Evolutionary conservation across 2,888 invertebrate genomes (phyloP).

Genomic region (Drosophila setosimentum): DNA sequence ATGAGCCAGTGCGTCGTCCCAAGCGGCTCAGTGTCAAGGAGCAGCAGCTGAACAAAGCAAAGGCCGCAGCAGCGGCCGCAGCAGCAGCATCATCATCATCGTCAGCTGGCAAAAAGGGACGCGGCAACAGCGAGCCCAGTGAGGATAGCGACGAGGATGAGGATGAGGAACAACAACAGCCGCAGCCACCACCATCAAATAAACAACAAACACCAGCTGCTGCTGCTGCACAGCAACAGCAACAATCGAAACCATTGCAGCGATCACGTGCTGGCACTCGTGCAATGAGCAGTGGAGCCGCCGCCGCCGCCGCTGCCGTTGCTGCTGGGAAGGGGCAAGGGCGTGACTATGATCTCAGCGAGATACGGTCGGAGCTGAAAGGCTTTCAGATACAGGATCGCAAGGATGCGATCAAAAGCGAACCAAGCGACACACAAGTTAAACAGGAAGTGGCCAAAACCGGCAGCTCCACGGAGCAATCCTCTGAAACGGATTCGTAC

Average conservation of each 20-base stretch:
- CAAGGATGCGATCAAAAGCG: constrained; percentile 65
- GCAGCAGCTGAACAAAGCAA: constrained; percentile 63
- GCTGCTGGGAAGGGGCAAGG: constrained; percentile 85
- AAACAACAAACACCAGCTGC: constrained; percentile 26
- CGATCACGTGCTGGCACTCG: constrained; percentile 56
- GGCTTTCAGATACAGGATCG: constrained; percentile 87
- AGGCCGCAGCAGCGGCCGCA: constrained; percentile 65
- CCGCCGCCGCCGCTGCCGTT: constrained; percentile 47
- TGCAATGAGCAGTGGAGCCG: constrained; percentile 59
- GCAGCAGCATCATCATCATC: background rate
- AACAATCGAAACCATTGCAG: constrained; percentile 21
- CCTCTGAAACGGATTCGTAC: constrained; percentile 84
- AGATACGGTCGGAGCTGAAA: constrained; percentile 93
- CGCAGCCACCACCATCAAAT: constrained; percentile 38
- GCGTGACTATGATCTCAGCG: constrained; percentile 93
- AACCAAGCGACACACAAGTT: constrained; percentile 36
- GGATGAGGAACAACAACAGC: constrained; percentile 67
- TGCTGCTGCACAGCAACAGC: background rate
- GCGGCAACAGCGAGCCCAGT: constrained; percentile 85
- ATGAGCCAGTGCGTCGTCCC: constrained; percentile 85
- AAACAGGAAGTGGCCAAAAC: constrained; percentile 71
- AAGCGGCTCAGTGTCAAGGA: constrained; percentile 75
- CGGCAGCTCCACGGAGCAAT: constrained; percentile 83
- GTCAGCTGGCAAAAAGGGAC: constrained; percentile 26
- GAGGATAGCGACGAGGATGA: constrained; percentile 86